Percentiles rank a stretch among this genome's conserved stretches.
phyloP scores from a whole-genome alignment of 37 sponge, comb jelly and placozoan species.

The Hormiphora californensis region DNA sequence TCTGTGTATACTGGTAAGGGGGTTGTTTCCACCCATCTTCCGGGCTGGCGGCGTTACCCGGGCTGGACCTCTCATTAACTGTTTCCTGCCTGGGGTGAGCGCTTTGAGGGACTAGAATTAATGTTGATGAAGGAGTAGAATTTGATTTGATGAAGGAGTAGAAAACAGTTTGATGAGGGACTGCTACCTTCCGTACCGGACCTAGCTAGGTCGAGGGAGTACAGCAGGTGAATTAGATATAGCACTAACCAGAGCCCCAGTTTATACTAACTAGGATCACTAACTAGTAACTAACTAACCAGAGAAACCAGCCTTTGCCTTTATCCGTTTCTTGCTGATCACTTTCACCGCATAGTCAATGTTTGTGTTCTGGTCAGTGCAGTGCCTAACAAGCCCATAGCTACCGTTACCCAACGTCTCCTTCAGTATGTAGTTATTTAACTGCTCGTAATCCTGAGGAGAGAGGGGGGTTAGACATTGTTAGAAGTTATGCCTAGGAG shows the following conservation, averaged over 20 bases:
- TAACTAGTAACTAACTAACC: no score
- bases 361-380: neutral
- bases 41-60: neutral
- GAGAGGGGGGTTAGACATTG: no score
- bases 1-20: neutral
- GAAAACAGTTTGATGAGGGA: no score
- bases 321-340: conserved; percentile 34
- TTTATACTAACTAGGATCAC: no score
- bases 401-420: conserved; percentile 16
- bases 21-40: neutral
- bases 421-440: conserved; percentile 34
- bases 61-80: neutral
- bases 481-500: no score
- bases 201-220: no score
- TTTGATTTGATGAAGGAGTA: neutral
- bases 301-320: conserved; percentile 8
- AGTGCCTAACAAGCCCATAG: conserved; percentile 1
- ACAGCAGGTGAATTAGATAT: no score
- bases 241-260: no score
- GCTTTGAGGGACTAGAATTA: no score
- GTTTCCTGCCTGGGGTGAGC: neutral
- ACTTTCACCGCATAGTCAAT: conserved; percentile 4
- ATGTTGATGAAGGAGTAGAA: neutral
- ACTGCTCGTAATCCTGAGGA: conserved; percentile 39
- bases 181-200: no score